phyloP scores from a whole-genome alignment of 2,888 invertebrate species.

The Spatulosminthurus flaviceps region DNA sequence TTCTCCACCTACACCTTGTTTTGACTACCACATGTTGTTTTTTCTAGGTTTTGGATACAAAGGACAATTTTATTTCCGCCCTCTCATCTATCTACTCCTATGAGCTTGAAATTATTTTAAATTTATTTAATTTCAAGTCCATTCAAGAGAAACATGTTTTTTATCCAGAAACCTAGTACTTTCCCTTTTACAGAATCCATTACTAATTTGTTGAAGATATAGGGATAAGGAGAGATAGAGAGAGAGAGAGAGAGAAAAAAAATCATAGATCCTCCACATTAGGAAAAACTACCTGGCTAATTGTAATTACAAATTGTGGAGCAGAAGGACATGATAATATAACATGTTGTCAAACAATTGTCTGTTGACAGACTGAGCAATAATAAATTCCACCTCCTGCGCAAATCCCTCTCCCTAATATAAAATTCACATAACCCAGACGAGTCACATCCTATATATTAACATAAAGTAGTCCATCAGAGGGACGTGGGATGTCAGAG shows the following conservation, averaged over 20 bases:
- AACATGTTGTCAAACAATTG: constrained; percentile 2
- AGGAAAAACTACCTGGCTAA: not conserved
- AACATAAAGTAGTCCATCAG: no score
- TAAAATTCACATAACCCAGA: not conserved
- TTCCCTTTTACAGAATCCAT: no score
- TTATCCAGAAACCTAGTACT: no score
- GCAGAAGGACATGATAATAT: not conserved
- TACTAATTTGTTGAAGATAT: no score
- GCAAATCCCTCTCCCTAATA: not conserved
- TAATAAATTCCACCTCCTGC: not conserved
- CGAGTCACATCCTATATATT: no score
- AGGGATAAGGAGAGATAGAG: no score
- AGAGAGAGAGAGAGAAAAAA: not conserved
- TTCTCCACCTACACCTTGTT: not conserved
- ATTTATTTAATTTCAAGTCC: no score
- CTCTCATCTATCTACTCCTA: no score
- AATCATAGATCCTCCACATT: not conserved
- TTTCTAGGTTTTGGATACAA: no score
- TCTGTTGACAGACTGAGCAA: not conserved
- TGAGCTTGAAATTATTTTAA: no score
- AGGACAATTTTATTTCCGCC: no score
- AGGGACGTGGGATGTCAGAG: not conserved
- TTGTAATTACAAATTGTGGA: constrained; percentile 7
- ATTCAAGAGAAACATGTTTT: no score
- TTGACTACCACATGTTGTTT: not conserved